These are phyloP conservation scores for Pinctada fucata DNA, from an alignment of 2,888 invertebrate genomes.

Conservation along the genomic window DNA sequence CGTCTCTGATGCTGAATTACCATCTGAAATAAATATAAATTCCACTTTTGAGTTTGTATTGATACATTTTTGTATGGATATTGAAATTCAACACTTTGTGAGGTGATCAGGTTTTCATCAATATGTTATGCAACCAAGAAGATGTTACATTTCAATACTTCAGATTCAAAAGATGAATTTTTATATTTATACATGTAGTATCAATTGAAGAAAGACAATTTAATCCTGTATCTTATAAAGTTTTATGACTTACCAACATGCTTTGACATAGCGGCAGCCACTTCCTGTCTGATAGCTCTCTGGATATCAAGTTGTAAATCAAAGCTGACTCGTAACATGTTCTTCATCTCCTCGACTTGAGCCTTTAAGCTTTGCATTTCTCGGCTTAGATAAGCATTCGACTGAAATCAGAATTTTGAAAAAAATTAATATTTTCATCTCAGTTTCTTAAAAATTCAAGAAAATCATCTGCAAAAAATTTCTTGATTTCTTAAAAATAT, in stretches of 20 bases:
- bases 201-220: no score
- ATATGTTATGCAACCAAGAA: no score
- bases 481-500: no score
- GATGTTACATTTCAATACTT: no score
- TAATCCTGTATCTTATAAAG: background rate
- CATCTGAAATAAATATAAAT: slow-evolving; percentile 32
- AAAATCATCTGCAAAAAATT: no score
- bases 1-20: slow-evolving; percentile 19
- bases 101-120: no score
- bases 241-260: slow-evolving; percentile 46
- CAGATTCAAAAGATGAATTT: no score
- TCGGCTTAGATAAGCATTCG: slow-evolving; percentile 64
- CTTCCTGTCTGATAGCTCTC: slow-evolving; percentile 75
- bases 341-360: slow-evolving; percentile 73
- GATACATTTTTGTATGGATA: no score
- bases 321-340: slow-evolving; percentile 73
- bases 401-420: slow-evolving; percentile 55
- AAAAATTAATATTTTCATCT: background rate
- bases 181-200: no score
- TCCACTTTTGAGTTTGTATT: no score
- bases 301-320: slow-evolving; percentile 76
- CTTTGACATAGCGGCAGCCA: slow-evolving; percentile 69
- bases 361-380: slow-evolving; percentile 70
- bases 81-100: no score
- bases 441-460: no score